phyloP scores from a whole-genome alignment of 2,113 vertebrate species.

The Mungos mungo region DNA sequence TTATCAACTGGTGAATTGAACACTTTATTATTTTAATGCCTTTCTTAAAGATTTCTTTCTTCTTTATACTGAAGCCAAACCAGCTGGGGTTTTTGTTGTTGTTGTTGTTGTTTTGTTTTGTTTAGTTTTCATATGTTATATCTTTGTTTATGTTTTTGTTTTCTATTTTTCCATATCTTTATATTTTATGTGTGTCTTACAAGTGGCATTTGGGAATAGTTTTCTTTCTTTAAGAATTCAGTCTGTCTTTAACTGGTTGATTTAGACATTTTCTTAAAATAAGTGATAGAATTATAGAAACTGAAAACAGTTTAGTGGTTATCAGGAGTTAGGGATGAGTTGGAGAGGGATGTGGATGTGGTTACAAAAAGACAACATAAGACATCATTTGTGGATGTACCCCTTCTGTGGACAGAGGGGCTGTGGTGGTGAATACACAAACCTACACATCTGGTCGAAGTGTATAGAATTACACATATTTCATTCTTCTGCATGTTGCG shows the following conservation, averaged over 20 bases:
- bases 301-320: neutral
- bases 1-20: neutral
- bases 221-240: neutral
- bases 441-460: neutral
- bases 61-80: neutral
- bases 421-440: neutral
- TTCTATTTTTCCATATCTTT: neutral
- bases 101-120: neutral
- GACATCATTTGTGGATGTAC: neutral
- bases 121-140: neutral
- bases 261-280: neutral
- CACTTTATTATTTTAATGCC: neutral
- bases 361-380: neutral
- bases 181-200: neutral
- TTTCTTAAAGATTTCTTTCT: neutral
- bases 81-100: neutral
- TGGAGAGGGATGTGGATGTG: neutral
- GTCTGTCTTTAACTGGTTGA: neutral
- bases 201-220: neutral
- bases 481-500: no score
- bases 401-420: neutral
- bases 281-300: neutral
- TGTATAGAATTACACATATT: neutral
- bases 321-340: neutral
- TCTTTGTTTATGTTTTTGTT: neutral